Evolutionary conservation across 1,140 invertebrate species (phyloP), one percentile per base, ranked within the genome.

Genomic region (Drosophila lacertosa): DNA sequence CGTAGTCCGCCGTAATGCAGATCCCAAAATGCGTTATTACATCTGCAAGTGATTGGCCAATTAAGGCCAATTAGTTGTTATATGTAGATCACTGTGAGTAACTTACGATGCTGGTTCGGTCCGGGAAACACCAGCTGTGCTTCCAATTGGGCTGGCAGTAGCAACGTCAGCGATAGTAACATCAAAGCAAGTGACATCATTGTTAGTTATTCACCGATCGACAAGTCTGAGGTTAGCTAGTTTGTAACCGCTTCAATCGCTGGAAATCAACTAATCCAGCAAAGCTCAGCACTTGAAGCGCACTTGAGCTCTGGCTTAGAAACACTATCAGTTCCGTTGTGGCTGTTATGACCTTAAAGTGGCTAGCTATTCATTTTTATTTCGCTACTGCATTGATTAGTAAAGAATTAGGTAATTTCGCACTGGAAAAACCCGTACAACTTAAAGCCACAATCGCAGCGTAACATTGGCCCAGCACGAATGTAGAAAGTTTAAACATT

Each of bases 201-300:
- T 20, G 33, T 40, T 40, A 18, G 15, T 10, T 57, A 9, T 6
- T 20, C 16, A 32, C 4, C 7, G 22, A 0, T 29, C 26, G 7
- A 2, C 11, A 54, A 13, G n/a, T 6, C 18, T 24, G 42, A 24
- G 13, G 26, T 39, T 66, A 60, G 66, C 63, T 22, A n/a, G 22
- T 44, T 44, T 11, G n/a, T 13, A 11, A 44, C 18, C 47, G 70
- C 69, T 55, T 80, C 67, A 55, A 51, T 45, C 42, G 58, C 78
- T 58, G 53, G 32, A 53, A 67, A 77, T 72, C 74, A 66, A 80
- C 77, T 81, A 57, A 54, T 80, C 53, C 66, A 70, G 39, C 29
- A 33, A 7, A 53, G 51, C 44, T 37, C 20, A 47, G 11, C 35
- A 60, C 33, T 48, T 26, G 69, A 47, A 33, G 37, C 39, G 18